A percentile compares a stretch with the other conserved stretches of the same genome.
phyloP scores from a whole-genome alignment of 2,113 vertebrate genomes.

The Progne subis region DNA sequence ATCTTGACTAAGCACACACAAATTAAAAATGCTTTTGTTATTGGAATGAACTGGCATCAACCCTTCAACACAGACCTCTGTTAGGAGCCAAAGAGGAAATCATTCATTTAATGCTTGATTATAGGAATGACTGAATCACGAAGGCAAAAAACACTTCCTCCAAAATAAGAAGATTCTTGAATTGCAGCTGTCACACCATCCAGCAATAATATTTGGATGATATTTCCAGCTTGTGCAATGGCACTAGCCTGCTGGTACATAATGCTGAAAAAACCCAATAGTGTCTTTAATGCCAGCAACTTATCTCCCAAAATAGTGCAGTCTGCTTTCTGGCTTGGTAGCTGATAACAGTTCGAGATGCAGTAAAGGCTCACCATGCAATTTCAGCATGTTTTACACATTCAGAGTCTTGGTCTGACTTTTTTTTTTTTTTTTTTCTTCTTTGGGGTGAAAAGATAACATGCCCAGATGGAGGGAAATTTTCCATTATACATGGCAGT shows the following conservation, averaged over 20 bases:
- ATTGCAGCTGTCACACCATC: slow-evolving; percentile 26
- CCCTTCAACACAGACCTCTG: not conserved
- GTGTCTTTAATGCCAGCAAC: not conserved
- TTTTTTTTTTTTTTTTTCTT: not conserved
- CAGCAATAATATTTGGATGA: slow-evolving; percentile 3
- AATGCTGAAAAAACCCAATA: not conserved
- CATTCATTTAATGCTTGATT: slow-evolving; percentile 38
- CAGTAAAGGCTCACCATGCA: not conserved
- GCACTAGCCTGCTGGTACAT: not conserved
- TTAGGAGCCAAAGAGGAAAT: slow-evolving; percentile 32
- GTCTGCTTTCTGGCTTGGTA: not conserved
- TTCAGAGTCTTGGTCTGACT: not conserved
- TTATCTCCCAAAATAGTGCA: not conserved
- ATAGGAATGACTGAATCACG: slow-evolving; percentile 13
- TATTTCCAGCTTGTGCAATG: not conserved
- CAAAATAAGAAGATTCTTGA: slow-evolving; percentile 16
- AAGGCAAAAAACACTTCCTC: slow-evolving; percentile 33
- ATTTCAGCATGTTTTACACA: not conserved
- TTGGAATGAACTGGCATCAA: not conserved
- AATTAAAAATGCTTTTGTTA: slow-evolving; percentile 27
- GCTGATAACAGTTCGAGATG: not conserved
- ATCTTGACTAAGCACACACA: not conserved
- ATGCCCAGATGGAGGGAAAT: not conserved
- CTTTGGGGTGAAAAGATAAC: not conserved
- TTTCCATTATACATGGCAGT: not conserved